A percentile compares a stretch with the other conserved stretches of the same genome.
phyloP scores from a whole-genome alignment of 2,113 vertebrate species.

The Arvicanthis niloticus region DNA sequence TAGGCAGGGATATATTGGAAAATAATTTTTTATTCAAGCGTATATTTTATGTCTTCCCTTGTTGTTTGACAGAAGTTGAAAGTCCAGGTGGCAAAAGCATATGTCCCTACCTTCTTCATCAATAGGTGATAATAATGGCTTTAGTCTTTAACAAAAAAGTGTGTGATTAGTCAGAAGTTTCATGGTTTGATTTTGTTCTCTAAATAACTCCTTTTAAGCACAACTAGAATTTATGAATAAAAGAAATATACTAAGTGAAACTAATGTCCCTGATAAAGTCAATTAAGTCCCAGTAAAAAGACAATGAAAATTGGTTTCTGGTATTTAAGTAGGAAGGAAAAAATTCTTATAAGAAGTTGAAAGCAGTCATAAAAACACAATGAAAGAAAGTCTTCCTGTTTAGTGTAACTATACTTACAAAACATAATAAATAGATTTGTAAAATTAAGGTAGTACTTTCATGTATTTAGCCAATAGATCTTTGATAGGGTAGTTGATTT shows the following conservation, averaged over 20 bases:
- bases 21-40: neutral
- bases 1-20: neutral
- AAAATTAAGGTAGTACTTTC: neutral
- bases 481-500: neutral
- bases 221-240: neutral
- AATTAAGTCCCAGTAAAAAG: neutral
- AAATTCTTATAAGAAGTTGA: neutral
- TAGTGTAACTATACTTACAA: slow-evolving; percentile 7
- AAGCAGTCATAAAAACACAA: slow-evolving; percentile 31
- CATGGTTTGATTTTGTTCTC: neutral
- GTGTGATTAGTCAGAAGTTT: neutral
- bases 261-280: neutral
- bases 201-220: neutral
- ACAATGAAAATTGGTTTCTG: neutral
- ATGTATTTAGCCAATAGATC: neutral
- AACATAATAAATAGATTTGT: slow-evolving; percentile 29
- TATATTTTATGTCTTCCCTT: slow-evolving; percentile 15
- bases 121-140: neutral
- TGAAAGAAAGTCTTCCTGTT: neutral
- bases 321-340: neutral
- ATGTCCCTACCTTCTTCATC: neutral
- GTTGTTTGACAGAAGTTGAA: neutral
- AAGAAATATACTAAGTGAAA: neutral
- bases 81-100: neutral
- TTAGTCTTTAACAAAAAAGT: neutral